Percentiles rank a stretch among this genome's conserved stretches.
phyloP scores from a whole-genome alignment of 92 coral and sea anemone species.

The Zoanthus sansibaricus region DNA sequence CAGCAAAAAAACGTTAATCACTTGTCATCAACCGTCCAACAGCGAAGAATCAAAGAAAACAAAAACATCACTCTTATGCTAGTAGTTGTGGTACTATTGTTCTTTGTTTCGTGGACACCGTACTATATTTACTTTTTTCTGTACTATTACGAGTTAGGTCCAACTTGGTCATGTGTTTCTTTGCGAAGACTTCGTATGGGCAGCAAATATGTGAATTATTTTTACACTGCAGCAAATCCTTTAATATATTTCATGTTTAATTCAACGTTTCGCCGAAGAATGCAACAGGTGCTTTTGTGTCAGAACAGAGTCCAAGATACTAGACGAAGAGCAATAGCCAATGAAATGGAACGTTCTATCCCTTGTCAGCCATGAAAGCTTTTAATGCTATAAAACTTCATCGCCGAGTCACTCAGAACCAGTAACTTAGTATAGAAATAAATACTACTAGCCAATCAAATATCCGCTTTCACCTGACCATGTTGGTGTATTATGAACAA shows the following conservation, averaged over 20 bases:
- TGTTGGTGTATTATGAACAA: no score
- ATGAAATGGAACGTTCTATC: no score
- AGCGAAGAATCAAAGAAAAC: constrained; percentile 15
- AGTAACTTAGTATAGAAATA: no score
- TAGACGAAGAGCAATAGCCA: not conserved
- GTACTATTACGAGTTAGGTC: not conserved
- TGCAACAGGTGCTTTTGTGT: not conserved
- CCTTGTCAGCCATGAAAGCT: no score
- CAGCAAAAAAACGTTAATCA: not conserved
- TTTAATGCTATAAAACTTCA: no score
- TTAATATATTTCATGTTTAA: not conserved
- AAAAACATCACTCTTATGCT: not conserved
- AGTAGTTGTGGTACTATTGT: not conserved
- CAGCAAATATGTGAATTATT: not conserved
- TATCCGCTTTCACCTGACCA: no score
- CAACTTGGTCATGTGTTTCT: not conserved
- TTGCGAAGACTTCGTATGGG: not conserved
- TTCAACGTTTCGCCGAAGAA: not conserved
- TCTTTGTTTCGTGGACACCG: constrained; percentile 23
- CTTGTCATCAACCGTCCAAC: not conserved
- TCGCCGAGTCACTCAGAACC: no score
- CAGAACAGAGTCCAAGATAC: not conserved
- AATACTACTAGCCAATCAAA: no score
- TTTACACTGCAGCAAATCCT: constrained; percentile 10
- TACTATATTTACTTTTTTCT: constrained; percentile 14